Evolutionary conservation across 1,140 invertebrate species (phyloP).

Genomic region (Drosophila carrolli): DNA sequence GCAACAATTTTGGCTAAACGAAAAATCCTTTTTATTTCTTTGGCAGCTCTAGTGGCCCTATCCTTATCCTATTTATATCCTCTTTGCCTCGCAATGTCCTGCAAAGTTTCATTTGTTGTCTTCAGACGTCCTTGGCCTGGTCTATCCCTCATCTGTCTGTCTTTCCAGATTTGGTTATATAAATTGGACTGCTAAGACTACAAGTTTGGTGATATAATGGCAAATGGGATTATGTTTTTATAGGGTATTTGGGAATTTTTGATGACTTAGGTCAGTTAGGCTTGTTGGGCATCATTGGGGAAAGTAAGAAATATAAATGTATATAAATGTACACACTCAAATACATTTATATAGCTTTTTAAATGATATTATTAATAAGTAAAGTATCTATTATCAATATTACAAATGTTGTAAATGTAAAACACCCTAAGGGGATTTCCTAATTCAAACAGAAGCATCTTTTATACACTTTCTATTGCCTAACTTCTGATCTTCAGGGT

Average conservation of each 20-base stretch:
- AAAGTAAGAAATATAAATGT: neutral
- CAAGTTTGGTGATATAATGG: conserved; percentile 35
- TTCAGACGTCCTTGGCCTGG: conserved; percentile 6
- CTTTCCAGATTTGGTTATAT: conserved; percentile 25
- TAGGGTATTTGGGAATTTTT: neutral
- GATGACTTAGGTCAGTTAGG: neutral
- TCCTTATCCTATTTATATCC: conserved; percentile 21
- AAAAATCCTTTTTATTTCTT: conserved; percentile 50
- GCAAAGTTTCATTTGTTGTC: conserved; percentile 4
- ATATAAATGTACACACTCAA: neutral
- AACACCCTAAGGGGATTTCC: neutral
- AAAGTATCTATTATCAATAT: no score
- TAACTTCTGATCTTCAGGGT: conserved; percentile 23
- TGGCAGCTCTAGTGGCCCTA: conserved; percentile 27
- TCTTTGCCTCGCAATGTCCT: conserved; percentile 6
- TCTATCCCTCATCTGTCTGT: conserved; percentile 22
- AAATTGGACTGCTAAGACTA: conserved; percentile 40
- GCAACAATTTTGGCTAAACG: conserved; percentile 51
- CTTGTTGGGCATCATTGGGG: no score
- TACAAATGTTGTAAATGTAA: no score
- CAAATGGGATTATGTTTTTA: neutral
- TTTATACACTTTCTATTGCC: conserved; percentile 4
- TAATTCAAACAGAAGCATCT: neutral
- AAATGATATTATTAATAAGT: no score
- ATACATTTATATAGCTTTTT: neutral